Evolutionary conservation across 2,888 invertebrate species (phyloP).

Genomic region (Diabrotica balteata): DNA sequence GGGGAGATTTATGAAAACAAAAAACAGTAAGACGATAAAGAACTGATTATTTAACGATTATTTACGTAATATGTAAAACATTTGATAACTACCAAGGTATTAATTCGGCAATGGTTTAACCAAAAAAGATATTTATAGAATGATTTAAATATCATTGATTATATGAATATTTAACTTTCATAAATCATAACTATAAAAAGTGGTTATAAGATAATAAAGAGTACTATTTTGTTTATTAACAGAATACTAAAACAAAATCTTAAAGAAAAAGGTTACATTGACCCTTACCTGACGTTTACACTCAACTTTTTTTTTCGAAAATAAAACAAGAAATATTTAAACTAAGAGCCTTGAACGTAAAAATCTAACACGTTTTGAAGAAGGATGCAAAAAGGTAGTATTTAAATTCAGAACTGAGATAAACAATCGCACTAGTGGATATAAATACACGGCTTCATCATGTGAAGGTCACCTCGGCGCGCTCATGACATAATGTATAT

Average conservation of each 20-base stretch:
- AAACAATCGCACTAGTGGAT: conserved; percentile 16
- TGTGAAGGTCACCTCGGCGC: conserved; percentile 32
- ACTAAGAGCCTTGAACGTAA: conserved; percentile 4
- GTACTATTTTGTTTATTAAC: too few relatives aligned
- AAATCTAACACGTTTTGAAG: conserved; percentile 2
- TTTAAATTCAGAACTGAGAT: conserved; percentile 13
- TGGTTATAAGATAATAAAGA: too few relatives aligned
- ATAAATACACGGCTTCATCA: conserved; percentile 17
- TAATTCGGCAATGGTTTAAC: too few relatives aligned
- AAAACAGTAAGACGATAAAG: conserved; percentile 7
- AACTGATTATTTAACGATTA: neutral
- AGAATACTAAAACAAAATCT: too few relatives aligned
- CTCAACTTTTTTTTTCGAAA: conserved; percentile 42
- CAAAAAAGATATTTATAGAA: too few relatives aligned
- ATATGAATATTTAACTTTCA: too few relatives aligned
- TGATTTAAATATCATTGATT: too few relatives aligned
- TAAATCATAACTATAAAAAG: too few relatives aligned
- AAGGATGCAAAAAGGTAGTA: conserved; percentile 8
- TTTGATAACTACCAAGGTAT: conserved; percentile 1
- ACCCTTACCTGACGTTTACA: conserved; percentile 39
- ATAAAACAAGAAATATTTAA: conserved; percentile 26
- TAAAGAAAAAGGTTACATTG: conserved; percentile 17
- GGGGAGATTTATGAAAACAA: neutral
- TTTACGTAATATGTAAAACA: conserved; percentile 19
- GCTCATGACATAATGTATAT: neutral